A percentile compares a stretch with the other conserved stretches of the same genome.
These are phyloP conservation scores for Stichopus horrens DNA, from an alignment of 53 echinoderm and acorn worm genomes.

Conservation along the genomic window DNA sequence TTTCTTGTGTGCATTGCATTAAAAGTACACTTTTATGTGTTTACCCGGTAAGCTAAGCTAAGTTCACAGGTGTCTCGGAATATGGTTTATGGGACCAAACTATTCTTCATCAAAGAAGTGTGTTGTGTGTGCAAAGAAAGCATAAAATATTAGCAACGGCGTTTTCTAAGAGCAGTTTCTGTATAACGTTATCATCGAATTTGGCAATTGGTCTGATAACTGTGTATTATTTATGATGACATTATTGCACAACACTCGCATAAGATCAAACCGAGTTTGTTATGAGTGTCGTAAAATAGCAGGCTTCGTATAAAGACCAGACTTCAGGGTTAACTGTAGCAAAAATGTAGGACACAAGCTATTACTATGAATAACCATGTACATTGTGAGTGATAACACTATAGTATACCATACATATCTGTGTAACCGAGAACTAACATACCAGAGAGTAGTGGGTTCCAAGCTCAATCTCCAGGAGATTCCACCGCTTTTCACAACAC, in stretches of 20 bases:
- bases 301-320: not conserved
- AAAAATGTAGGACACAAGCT: not conserved
- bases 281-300: not conserved
- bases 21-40: slow-evolving; percentile 38
- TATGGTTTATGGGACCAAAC: slow-evolving; percentile 26
- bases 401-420: too few species aligned
- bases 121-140: slow-evolving; percentile 42
- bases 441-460: too few species aligned
- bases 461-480: too few species aligned
- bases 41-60: slow-evolving; percentile 23
- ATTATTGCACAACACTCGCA: slow-evolving; percentile 10
- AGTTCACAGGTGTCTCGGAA: slow-evolving; percentile 38
- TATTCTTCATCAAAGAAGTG: slow-evolving; percentile 23
- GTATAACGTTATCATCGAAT: not conserved
- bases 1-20: slow-evolving; percentile 36
- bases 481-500: too few species aligned
- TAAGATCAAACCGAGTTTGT: not conserved
- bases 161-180: not conserved
- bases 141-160: slow-evolving; percentile 1
- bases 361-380: too few species aligned
- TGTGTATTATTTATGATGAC: slow-evolving; percentile 33
- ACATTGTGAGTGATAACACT: too few species aligned
- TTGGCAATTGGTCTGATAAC: not conserved
- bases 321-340: not conserved
- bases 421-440: too few species aligned